A percentile compares a stretch with the other conserved stretches of the same genome.
Conservation (phyloP, 2,888 invertebrate species). For the Erebia aethiops region DNA sequence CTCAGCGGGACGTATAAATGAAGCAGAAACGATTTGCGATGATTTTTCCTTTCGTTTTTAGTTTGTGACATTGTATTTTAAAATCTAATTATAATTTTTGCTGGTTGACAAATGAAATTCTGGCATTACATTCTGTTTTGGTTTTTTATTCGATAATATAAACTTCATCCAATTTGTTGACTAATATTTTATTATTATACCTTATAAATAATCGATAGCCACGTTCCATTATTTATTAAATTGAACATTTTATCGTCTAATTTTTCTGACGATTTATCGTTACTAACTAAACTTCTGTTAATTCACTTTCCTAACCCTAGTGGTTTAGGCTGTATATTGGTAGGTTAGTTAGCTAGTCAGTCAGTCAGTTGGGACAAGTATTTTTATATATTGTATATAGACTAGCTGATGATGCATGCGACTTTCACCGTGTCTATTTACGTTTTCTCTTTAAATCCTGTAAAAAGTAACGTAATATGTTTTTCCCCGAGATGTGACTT, state of each 20-base stretch:
- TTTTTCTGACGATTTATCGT: not conserved
- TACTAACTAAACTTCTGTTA: no score
- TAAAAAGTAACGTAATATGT: no score
- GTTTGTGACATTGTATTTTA: conserved; percentile 8
- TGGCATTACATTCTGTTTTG: not conserved
- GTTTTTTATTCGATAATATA: not conserved
- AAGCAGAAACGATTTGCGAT: conserved; percentile 66
- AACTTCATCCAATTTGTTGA: conserved; percentile 5
- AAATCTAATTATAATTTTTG: conserved; percentile 16
- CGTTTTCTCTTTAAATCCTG: no score
- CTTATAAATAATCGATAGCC: not conserved
- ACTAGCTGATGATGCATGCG: no score
- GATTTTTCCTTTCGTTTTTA: conserved; percentile 50
- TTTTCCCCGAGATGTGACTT: no score
- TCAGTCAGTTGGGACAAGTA: no score
- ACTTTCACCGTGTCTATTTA: no score
- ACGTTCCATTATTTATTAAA: not conserved
- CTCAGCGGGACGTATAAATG: conserved; percentile 76
- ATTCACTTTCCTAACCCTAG: no score
- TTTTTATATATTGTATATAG: no score
- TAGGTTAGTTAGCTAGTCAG: no score
- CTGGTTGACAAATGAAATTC: conserved; percentile 7
- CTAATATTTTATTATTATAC: not conserved
- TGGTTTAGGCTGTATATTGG: no score
- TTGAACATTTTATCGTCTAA: not conserved